Evolutionary conservation across 1,140 invertebrate genomes (phyloP).

Genomic region (Campodea augens): DNA sequence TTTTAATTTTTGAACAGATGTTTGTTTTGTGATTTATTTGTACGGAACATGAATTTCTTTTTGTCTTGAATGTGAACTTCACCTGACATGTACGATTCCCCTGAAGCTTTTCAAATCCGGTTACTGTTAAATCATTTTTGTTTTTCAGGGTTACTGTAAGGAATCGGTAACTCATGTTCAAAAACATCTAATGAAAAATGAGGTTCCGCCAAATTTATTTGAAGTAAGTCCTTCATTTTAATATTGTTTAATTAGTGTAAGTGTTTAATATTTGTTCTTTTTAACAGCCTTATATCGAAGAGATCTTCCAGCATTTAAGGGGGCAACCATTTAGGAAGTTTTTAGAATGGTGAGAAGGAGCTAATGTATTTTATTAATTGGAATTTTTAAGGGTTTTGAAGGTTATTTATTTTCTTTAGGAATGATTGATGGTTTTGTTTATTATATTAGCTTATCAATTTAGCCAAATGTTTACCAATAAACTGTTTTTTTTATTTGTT

Average conservation of each 20-base stretch:
- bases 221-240: slow-evolving; percentile 65
- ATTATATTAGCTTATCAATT: no score
- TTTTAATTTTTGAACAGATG: no score
- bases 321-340: slow-evolving; percentile 94
- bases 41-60: no score
- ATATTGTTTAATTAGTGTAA: slow-evolving; percentile 6
- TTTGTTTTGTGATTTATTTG: no score
- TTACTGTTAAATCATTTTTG: slow-evolving; percentile 19
- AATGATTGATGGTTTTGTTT: no score
- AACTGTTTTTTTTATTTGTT: slow-evolving; percentile 6
- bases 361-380: not conserved
- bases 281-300: slow-evolving; percentile 91
- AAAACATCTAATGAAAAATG: slow-evolving; percentile 91
- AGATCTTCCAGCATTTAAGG: slow-evolving; percentile 92
- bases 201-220: slow-evolving; percentile 90
- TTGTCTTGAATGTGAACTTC: no score
- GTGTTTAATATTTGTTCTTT: slow-evolving; percentile 18
- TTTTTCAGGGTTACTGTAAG: slow-evolving; percentile 84
- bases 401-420: no score
- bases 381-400: no score
- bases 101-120: no score
- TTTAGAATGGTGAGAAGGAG: slow-evolving; percentile 66
- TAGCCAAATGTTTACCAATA: slow-evolving; percentile 2
- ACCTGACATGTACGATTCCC: no score
- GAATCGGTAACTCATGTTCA: slow-evolving; percentile 92